phyloP scores from a whole-genome alignment of 2,888 invertebrate species.

The Dasysyrphus albostriatus region DNA sequence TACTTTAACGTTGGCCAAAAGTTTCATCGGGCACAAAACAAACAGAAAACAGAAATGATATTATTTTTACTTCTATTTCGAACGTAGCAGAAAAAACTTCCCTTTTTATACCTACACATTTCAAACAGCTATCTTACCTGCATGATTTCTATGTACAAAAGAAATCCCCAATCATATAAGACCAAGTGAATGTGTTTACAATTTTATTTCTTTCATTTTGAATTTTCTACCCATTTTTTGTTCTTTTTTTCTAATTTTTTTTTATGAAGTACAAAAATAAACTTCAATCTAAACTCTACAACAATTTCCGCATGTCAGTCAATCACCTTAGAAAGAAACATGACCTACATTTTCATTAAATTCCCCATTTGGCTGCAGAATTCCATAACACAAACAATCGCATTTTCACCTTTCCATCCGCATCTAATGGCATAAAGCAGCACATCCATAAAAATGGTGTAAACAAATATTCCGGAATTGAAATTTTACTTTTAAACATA shows the following conservation, averaged over 20 bases:
- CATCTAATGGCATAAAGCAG: constrained; percentile 22
- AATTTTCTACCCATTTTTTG: not conserved
- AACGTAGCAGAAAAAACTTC: constrained; percentile 8
- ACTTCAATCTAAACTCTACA: constrained; percentile 37
- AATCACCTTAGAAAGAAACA: constrained; percentile 65
- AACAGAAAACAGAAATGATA: not conserved
- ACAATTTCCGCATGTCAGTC: constrained; percentile 68
- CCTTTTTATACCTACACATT: constrained; percentile 16
- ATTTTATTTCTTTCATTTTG: constrained; percentile 4
- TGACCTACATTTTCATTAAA: constrained; percentile 59
- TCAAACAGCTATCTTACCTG: not conserved
- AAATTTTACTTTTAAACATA: constrained; percentile 59
- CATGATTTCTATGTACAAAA: not conserved
- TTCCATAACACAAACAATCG: constrained; percentile 49
- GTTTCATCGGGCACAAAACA: not conserved
- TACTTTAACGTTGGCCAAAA: not conserved
- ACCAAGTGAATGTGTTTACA: constrained; percentile 30
- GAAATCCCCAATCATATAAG: constrained; percentile 10
- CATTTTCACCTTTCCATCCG: constrained; percentile 63
- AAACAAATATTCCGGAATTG: constrained; percentile 59
- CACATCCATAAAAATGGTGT: constrained; percentile 46
- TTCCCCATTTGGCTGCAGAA: constrained; percentile 62
- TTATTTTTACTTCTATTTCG: not conserved
- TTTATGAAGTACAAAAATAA: constrained; percentile 15
- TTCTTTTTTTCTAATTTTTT: not conserved